Base-by-base conservation (phyloP, 2,797 vertebrate species). In the Chrosomus eos region DNA sequence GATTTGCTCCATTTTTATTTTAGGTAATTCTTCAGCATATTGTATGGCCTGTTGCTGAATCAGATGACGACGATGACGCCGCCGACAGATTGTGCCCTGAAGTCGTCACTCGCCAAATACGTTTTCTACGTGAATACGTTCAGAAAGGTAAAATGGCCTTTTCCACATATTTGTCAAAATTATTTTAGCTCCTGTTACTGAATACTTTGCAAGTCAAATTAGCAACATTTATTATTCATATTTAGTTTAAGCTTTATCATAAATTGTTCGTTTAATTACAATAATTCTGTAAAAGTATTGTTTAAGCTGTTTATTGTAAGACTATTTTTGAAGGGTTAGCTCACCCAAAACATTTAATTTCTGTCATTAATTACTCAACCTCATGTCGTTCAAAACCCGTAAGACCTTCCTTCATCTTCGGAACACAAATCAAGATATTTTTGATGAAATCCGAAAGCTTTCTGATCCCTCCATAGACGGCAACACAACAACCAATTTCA, bases 1-100 rank as follows among this genome's bases (percentile, higher is more conserved):
- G 14, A 23, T 14, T 45, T 72, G 40, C 16, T 72, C 7, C n/a
- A 26, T 13, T 71, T 43, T 43, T 6, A 21, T 43, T 45, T 40
- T 71, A 71, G 68, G 68, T 45, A 40, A 26, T 71, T 43, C 68
- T 71, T 43, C 21, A 72, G n/a, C 40, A 72, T 40, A 72, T 48
- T 72, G n/a, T n/a, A 16, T 45, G 40, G 40, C 40, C 23, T 45
- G 40, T 72, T 7, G 23, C 40, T 16, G n/a, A 72, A 28, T 72
- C n/a, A 16, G 40, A 72, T 72, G 70, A 70, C 11, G 19, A 71
- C 9, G 36, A 40, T 0, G 19, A 68, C 2, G 36, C n/a, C 21
- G 38, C 9, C 38, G 38, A 40, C 33, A 23, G 40, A 16, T 72
- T 72, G 11, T 7, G 13, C 7, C 40, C 70, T 48, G 40, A 72